Evolutionary conservation across 2,888 invertebrate genomes (phyloP), one percentile per base, ranked within the genome.

Genomic region (Coelinius sp.): DNA sequence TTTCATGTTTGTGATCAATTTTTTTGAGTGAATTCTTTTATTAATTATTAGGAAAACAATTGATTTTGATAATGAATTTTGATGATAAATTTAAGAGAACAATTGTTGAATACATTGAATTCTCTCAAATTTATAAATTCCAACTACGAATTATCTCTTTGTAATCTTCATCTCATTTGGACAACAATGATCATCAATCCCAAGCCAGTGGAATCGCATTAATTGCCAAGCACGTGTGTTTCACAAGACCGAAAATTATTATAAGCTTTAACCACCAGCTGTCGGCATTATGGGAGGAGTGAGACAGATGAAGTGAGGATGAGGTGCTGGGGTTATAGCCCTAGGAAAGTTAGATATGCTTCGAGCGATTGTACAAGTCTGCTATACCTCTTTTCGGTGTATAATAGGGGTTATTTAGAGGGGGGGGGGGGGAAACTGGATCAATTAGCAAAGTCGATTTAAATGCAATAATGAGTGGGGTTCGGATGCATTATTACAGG

Each of bases 361-460:
- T 76, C 76, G 75, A 76, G 79, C 81, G 82, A 84, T 83, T 83
- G 73, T 75, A 7, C 6, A 3, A 14, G 24, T 27, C 53, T 53
- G 14, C 10, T n/a, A 27, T 59, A 77, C 56, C 68, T 49, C 49
- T 52, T 75, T 79, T 77, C 79, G 80, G 78, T 71, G 81, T 83
- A 81, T 83, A 84, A 84, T 84, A 80, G 81, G 76, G 77, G 84
- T 77, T 83, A 79, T 82, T 80, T 79, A 78, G n/a, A n/a, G n/a
- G n/a, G n/a, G n/a, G n/a, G n/a, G n/a, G n/a, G n/a, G n/a, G n/a
- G 31, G 76, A 79, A 83, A 81, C 75, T 78, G 76, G 75, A 78
- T 78, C 76, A 75, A 76, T 75, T 76, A 78, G 74, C 70, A 44
- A 67, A 73, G 68, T 74, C 71, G 72, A 76, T 78, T 76, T 75